These are phyloP conservation scores for Rhadinocentrus ornatus DNA, from an alignment of 2,797 vertebrate genomes.

Conservation along the genomic window DNA sequence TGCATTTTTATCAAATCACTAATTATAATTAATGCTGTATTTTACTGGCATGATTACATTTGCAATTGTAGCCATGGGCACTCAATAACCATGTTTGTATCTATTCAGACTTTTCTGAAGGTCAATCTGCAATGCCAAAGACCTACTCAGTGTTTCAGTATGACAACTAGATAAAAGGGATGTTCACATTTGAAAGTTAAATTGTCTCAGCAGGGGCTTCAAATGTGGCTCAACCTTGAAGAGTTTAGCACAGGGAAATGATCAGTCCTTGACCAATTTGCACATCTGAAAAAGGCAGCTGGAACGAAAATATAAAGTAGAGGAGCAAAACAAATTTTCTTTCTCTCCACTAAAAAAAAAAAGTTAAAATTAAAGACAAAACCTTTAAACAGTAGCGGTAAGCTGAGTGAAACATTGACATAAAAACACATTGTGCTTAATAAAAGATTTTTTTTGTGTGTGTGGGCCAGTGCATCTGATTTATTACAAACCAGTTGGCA, in stretches of 20 bases:
- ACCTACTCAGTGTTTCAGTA: slow-evolving; percentile 3
- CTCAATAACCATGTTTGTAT: slow-evolving; percentile 20
- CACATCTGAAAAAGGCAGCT: not conserved
- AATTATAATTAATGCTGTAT: not conserved
- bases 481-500: slow-evolving; percentile 13
- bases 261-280: not conserved
- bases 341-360: not conserved
- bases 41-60: slow-evolving; percentile 3
- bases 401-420: not conserved
- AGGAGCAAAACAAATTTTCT: not conserved
- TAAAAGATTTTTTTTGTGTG: slow-evolving; percentile 1
- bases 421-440: slow-evolving; percentile 7
- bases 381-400: not conserved
- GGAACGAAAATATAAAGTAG: not conserved
- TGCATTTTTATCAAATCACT: not conserved
- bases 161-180: not conserved
- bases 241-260: not conserved
- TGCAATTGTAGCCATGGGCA: slow-evolving; percentile 6
- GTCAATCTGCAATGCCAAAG: not conserved
- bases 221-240: not conserved
- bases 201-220: not conserved
- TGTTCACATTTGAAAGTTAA: not conserved
- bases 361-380: not conserved
- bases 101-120: slow-evolving; percentile 11
- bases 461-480: slow-evolving; percentile 11